These are phyloP conservation scores for Rhadina sibilatrix DNA, from an alignment of 2,113 vertebrate species.

Conservation along the genomic window DNA sequence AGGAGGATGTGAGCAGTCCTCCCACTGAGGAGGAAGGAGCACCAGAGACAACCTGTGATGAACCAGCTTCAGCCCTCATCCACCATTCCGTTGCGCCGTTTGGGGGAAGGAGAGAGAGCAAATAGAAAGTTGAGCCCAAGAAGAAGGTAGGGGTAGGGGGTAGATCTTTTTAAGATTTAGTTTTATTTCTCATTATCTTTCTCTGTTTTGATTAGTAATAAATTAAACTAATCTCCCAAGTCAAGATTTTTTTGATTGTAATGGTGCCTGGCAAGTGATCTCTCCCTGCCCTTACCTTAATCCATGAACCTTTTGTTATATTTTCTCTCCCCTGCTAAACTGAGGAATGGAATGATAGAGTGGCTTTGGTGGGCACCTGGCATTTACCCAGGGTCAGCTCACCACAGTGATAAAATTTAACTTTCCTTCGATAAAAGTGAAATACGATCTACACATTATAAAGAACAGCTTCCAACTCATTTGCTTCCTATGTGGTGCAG, in stretches of 20 bases:
- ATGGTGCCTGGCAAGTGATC: neutral
- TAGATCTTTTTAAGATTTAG: neutral
- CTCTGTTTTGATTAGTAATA: neutral
- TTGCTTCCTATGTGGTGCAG: neutral
- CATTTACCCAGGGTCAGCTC: neutral
- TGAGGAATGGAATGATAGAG: neutral
- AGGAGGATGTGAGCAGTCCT: neutral
- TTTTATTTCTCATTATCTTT: neutral
- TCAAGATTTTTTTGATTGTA: rapidly evolving
- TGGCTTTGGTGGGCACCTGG: neutral
- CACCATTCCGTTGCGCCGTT: rapidly evolving
- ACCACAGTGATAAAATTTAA: neutral
- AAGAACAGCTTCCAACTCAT: neutral
- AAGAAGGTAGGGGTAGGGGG: rapidly evolving
- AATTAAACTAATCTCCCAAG: neutral
- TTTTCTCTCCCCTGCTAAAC: neutral
- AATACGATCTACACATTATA: neutral
- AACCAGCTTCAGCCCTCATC: neutral
- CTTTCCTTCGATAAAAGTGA: neutral
- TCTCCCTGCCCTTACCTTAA: neutral
- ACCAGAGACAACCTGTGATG: neutral
- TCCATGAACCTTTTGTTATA: neutral
- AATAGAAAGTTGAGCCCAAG: neutral
- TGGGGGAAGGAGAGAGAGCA: neutral
- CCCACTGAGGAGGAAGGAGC: neutral